Evolutionary conservation across 2,797 vertebrate species (phyloP), one percentile per base, ranked within the genome.

Genomic region (Anguilla megastoma): DNA sequence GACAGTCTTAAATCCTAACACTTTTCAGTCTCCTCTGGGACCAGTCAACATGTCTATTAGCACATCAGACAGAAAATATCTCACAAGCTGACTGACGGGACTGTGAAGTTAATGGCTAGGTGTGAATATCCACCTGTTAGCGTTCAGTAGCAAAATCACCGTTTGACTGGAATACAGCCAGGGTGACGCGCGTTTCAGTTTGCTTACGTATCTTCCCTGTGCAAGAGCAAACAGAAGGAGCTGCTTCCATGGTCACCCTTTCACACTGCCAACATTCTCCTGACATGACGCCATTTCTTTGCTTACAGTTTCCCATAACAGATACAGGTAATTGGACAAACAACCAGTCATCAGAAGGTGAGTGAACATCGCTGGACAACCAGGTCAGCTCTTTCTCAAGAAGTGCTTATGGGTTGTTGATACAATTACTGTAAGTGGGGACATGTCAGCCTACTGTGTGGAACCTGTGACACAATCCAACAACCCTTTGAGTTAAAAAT

Each of bases 241-340:
- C 7, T 21, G 24, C 79, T 48, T 18, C 45, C 21, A 50, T 21
- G 50, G 41, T 24, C 18, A 2, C 18, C 21, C 79, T 21, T 50
- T 50, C 18, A 50, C 45, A 48, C 41, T 9, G 9, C 41, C 41
- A n/a, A 82, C 74, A 82, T 82, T 79, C 74, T 7, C 12, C 33
- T 18, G 74, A 41, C 33, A 9, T 79, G 16, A 79, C 4, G 30
- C 4, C 74, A 79, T 79, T 79, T 79, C 33, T 41, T 16, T 10
- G 45, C 45, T 82, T 82, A 82, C 16, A 82, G 41, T 3, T 82
- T 48, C 79, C 79, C 41, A n/a, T 82, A 82, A 82, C 41, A 48
- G 41, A 33, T 4, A 3, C 45, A 82, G 21, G 45, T 82, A 45
- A 82, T 8, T 50, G 21, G 45, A 82, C 45, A 48, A 82, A 50